Evolutionary conservation across 2,888 invertebrate genomes (phyloP), one percentile per base, ranked within the genome.

Genomic region (Thymelicus acteon): DNA sequence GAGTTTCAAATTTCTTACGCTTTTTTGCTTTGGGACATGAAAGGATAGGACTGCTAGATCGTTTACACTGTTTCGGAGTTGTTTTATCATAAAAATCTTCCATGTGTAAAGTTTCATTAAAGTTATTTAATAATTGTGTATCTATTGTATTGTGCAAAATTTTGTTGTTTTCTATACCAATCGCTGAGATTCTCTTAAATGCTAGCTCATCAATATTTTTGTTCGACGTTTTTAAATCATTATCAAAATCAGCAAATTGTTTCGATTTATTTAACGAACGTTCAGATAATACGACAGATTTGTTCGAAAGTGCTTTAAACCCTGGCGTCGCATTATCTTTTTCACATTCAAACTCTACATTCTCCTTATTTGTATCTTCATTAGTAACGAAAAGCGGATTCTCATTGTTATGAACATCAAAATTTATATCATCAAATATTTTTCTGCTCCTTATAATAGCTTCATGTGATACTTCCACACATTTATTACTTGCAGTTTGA

Each of bases 11-110:
- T 78, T 77, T 78, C 65, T 81, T 89, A 15, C 82, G 78, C 71
- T 78, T 89, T 65, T 92, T 93, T 1, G 90, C 87, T 78, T 79
- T 88, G 0, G 91, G 88, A 76, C 91, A 93, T 0, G 86, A 87
- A 0, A 93, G 73, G 57, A 93, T 92, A 0, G 93, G 93, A 62
- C 93, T 92, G 0, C 84, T 86, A 0, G 91, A 85, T 77, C 92
- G 81, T 78, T 90, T 91, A 47, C 0, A 80, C 58, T 77, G 77
- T 58, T 74, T 78, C 1, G 84, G 81, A 7, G 82, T 79, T 64
- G 73, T 70, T 15, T 75, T 75, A 70, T 78, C 81, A 71, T 73
- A 72, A 72, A 94, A 89, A 77, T 92, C 89, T 79, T 91, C 88
- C 6, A 91, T 89, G 49, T 87, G 79, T 58, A 94, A 75, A 13